Conservation (phyloP, 1,140 invertebrate genomes). For the Microplitis mediator region DNA sequence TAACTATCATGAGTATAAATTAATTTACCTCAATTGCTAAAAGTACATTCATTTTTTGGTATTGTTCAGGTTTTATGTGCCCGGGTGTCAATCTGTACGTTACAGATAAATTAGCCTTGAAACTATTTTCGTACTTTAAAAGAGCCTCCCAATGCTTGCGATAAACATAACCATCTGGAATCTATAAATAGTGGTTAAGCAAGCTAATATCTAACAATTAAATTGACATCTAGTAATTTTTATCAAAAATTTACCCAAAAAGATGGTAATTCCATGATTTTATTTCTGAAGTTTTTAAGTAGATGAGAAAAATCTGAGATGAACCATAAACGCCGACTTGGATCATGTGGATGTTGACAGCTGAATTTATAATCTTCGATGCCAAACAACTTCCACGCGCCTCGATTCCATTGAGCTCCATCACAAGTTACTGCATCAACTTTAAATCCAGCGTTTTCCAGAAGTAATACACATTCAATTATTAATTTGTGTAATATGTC, state of each 20-base stretch:
- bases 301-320: constrained; percentile 33
- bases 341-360: constrained; percentile 12
- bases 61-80: constrained; percentile 3
- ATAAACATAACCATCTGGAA: constrained; percentile 21
- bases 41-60: constrained; percentile 15
- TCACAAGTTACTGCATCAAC: constrained; percentile 31
- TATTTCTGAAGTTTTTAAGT: constrained; percentile 21
- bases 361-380: constrained; percentile 15
- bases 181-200: no score
- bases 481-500: constrained; percentile 21
- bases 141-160: constrained; percentile 16
- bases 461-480: constrained; percentile 27
- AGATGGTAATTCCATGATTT: no score
- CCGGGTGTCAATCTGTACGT: not conserved
- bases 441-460: constrained; percentile 25
- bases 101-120: not conserved
- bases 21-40: constrained; percentile 21
- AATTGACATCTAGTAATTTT: no score
- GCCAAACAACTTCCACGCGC: constrained; percentile 28
- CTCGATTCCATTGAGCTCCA: constrained; percentile 34
- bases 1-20: no score
- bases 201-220: no score
- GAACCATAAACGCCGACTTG: constrained; percentile 15
- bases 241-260: no score
- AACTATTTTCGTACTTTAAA: not conserved